Evolutionary conservation across 1,140 invertebrate genomes (phyloP).

Genomic region (Drosophila arizonae): DNA sequence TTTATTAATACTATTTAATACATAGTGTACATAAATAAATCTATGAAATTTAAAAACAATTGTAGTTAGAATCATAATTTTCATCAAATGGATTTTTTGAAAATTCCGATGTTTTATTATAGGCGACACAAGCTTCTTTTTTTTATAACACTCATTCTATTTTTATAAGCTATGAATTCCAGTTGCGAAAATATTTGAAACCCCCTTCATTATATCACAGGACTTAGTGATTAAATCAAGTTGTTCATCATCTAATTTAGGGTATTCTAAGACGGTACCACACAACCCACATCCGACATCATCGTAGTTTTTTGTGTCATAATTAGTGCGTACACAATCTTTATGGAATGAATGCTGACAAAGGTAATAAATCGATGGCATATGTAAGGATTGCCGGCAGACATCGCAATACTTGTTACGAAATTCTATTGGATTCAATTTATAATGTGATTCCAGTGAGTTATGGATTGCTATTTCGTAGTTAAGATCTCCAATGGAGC

Average conservation of each 20-base stretch:
- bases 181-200: slow-evolving; percentile 40
- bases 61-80: slow-evolving; percentile 20
- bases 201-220: slow-evolving; percentile 24
- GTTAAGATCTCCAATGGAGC: slow-evolving; percentile 33
- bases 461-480: slow-evolving; percentile 21
- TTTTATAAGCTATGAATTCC: slow-evolving; percentile 21
- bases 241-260: not conserved
- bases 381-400: slow-evolving; percentile 48
- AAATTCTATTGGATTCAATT: slow-evolving; percentile 62
- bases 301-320: slow-evolving; percentile 26
- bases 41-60: slow-evolving; percentile 2
- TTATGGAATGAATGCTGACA: slow-evolving; percentile 71
- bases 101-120: not conserved
- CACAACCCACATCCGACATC: slow-evolving; percentile 40
- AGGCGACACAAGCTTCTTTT: not conserved
- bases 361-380: slow-evolving; percentile 59
- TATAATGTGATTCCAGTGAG: slow-evolving; percentile 33
- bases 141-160: not conserved
- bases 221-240: not conserved
- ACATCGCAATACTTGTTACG: slow-evolving; percentile 62
- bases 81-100: slow-evolving; percentile 31
- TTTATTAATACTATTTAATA: no score
- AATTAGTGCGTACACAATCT: slow-evolving; percentile 49
- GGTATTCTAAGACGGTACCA: slow-evolving; percentile 3
- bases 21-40: no score